A percentile compares a stretch with the other conserved stretches of the same genome.
phyloP scores from a whole-genome alignment of 23 tunicate species.

The Aplidium turbinatum region DNA sequence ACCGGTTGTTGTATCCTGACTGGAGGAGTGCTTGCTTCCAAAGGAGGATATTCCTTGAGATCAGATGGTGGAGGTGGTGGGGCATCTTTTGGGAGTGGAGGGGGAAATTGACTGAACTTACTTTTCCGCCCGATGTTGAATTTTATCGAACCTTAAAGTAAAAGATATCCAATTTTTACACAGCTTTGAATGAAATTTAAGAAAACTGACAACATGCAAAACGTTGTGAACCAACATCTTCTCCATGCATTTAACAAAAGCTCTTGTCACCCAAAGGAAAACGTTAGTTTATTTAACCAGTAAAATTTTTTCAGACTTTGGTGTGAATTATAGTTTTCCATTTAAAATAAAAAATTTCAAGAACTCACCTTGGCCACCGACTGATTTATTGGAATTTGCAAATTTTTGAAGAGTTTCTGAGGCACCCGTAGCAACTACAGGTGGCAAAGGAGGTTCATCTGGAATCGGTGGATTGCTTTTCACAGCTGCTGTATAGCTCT shows the following conservation, averaged over 20 bases:
- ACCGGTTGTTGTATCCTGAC: too few relatives aligned
- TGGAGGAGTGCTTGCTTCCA: background rate
- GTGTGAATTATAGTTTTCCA: too few relatives aligned
- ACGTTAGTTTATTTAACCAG: background rate
- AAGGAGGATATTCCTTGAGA: background rate
- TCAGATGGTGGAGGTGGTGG: slow-evolving; percentile 1
- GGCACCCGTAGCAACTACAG: too few relatives aligned
- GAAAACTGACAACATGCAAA: background rate
- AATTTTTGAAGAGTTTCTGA: too few relatives aligned
- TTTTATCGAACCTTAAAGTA: slow-evolving; percentile 42
- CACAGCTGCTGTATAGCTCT: background rate
- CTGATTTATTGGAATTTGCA: background rate
- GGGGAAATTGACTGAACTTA: slow-evolving; percentile 8
- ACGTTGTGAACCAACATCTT: too few relatives aligned
- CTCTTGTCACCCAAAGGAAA: too few relatives aligned
- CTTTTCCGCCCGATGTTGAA: slow-evolving; percentile 46
- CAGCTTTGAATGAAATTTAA: background rate
- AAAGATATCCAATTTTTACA: background rate
- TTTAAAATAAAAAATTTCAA: too few relatives aligned
- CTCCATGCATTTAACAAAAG: too few relatives aligned
- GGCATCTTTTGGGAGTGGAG: slow-evolving; percentile 27
- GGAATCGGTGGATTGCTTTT: background rate
- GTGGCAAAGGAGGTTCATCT: background rate
- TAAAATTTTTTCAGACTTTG: too few relatives aligned
- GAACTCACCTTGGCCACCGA: background rate